Conservation (phyloP, 2,797 vertebrate genomes). For the Macroramphosus scolopax region DNA sequence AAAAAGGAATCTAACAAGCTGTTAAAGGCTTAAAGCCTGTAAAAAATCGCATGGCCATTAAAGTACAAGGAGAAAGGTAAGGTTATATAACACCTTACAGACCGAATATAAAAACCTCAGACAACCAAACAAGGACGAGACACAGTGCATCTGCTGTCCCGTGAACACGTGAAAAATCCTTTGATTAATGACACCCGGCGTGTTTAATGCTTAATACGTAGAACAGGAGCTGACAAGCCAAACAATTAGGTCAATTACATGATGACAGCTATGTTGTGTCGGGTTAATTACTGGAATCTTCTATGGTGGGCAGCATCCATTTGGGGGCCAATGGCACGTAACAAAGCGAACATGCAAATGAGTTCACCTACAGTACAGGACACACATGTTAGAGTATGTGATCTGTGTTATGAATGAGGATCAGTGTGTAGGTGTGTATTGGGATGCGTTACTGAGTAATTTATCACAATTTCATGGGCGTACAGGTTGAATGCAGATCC, state of each 20-base stretch:
- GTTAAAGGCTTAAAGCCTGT: conserved; percentile 52
- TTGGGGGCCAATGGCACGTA: conserved; percentile 62
- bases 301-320: conserved; percentile 45
- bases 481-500: conserved; percentile 2
- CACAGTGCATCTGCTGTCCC: conserved; percentile 27
- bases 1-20: conserved; percentile 59
- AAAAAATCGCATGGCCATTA: conserved; percentile 54
- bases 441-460: conserved; percentile 11
- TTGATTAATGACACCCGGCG: conserved; percentile 70
- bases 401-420: conserved; percentile 37
- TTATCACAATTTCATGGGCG: conserved; percentile 29
- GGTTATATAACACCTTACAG: conserved; percentile 41
- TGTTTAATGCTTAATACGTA: conserved; percentile 66
- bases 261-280: conserved; percentile 69
- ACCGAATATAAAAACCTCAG: conserved; percentile 38
- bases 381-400: conserved; percentile 21
- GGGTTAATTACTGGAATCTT: conserved; percentile 72
- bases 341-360: conserved; percentile 69
- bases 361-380: conserved; percentile 54
- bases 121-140: conserved; percentile 52
- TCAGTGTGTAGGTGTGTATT: conserved; percentile 6
- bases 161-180: conserved; percentile 54
- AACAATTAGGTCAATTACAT: conserved; percentile 76
- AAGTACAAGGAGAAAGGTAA: conserved; percentile 26
- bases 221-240: conserved; percentile 70